phyloP scores from a whole-genome alignment of 2,888 invertebrate species.

The Odontothrips loti region DNA sequence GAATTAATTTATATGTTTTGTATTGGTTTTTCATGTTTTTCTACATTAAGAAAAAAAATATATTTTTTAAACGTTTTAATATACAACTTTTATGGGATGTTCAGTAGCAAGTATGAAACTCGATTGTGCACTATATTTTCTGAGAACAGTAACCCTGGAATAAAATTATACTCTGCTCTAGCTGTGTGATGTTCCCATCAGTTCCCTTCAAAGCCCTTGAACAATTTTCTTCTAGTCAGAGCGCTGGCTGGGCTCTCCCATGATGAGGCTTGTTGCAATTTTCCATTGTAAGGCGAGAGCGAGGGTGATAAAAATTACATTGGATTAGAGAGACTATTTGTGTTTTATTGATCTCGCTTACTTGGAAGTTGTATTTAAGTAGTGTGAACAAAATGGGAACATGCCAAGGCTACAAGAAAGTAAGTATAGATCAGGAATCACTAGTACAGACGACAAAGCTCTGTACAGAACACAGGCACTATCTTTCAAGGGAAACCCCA shows the following conservation, averaged over 20 bases:
- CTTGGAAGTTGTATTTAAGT: too few relatives aligned
- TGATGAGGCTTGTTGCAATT: too few relatives aligned
- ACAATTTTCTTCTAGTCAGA: too few relatives aligned
- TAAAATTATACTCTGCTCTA: too few relatives aligned
- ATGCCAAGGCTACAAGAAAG: neutral
- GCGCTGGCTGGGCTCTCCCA: too few relatives aligned
- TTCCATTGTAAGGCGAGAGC: too few relatives aligned
- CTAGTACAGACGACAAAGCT: neutral
- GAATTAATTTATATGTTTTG: neutral
- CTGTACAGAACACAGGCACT: neutral
- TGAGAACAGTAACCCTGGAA: neutral
- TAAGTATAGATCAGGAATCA: neutral
- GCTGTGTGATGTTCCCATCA: neutral
- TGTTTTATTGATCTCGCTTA: too few relatives aligned
- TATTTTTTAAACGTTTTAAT: neutral
- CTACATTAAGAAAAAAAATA: neutral
- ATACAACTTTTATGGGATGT: neutral
- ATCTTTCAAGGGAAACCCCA: too few relatives aligned
- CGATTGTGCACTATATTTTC: neutral
- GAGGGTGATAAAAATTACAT: too few relatives aligned
- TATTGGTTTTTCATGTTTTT: neutral
- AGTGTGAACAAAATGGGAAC: too few relatives aligned
- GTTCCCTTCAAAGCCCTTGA: neutral
- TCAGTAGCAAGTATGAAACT: neutral
- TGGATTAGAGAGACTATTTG: too few relatives aligned